These are phyloP conservation scores for Atethmia centrago DNA, from an alignment of 2,888 invertebrate species.

Conservation along the genomic window DNA sequence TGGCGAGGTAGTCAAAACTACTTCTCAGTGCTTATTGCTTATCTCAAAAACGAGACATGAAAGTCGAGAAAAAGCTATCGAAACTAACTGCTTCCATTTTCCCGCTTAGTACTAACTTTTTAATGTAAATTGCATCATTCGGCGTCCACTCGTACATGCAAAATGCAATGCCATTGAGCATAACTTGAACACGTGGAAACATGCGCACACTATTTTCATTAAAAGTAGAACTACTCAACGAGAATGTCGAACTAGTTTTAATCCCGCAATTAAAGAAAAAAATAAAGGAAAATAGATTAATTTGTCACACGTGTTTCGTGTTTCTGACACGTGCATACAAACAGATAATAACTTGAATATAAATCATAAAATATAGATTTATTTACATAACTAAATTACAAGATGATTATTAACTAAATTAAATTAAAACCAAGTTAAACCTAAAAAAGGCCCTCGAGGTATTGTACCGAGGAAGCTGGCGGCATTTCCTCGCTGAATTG, in stretches of 20 bases:
- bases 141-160: neutral
- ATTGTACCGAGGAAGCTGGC: no score
- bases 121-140: slow-evolving; percentile 13
- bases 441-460: no score
- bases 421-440: no score
- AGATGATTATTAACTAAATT: no score
- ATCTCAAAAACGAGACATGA: neutral
- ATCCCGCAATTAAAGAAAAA: neutral
- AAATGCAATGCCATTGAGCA: slow-evolving; percentile 34
- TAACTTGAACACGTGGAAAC: slow-evolving; percentile 29
- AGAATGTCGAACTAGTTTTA: slow-evolving; percentile 10
- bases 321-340: no score
- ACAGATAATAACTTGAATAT: no score
- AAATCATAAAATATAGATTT: no score
- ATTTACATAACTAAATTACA: no score
- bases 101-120: slow-evolving; percentile 10
- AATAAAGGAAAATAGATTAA: no score
- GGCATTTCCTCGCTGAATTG: no score
- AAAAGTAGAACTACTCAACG: slow-evolving; percentile 22
- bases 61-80: no score
- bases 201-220: slow-evolving; percentile 8
- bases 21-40: neutral
- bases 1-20: neutral
- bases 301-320: no score
- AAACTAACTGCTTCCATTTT: neutral